phyloP scores from a whole-genome alignment of 1,140 invertebrate species.

The Drosophila nikananu region DNA sequence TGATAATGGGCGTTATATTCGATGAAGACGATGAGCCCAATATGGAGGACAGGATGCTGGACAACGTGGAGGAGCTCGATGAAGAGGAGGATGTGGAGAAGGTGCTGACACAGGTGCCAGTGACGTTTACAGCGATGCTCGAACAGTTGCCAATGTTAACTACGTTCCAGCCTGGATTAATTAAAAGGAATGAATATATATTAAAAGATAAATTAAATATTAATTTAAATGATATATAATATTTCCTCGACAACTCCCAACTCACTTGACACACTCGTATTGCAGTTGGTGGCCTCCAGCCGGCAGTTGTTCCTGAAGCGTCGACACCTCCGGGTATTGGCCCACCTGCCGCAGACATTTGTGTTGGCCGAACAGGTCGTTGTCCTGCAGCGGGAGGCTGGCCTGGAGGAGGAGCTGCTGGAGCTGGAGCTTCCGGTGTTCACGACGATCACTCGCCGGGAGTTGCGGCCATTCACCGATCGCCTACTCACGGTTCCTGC shows the following conservation, averaged over 20 bases:
- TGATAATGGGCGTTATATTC: conserved; percentile 37
- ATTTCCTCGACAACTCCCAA: too few relatives aligned
- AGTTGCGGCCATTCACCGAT: background rate
- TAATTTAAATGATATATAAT: too few relatives aligned
- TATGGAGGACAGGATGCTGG: conserved; percentile 34
- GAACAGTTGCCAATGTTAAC: conserved; percentile 33
- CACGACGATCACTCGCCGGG: background rate
- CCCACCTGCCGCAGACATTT: conserved; percentile 45
- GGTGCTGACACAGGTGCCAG: conserved; percentile 31
- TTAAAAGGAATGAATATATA: too few relatives aligned
- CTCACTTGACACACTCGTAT: conserved; percentile 37
- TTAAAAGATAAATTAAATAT: too few relatives aligned
- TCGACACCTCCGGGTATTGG: conserved; percentile 16
- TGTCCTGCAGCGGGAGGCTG: conserved; percentile 28
- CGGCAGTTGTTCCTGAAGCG: conserved; percentile 35
- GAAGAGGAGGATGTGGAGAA: conserved; percentile 24
- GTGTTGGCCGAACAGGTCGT: conserved; percentile 14
- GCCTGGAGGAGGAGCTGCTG: conserved; percentile 27
- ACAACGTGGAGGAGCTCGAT: conserved; percentile 6
- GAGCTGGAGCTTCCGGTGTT: conserved; percentile 8
- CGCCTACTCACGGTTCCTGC: background rate
- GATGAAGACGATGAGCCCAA: conserved; percentile 36
- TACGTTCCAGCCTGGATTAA: conserved; percentile 28
- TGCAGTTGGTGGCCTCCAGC: conserved; percentile 39
- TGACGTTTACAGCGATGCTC: conserved; percentile 21